Base-by-base conservation (phyloP, 23 tunicate genomes). In the Styela clava region DNA sequence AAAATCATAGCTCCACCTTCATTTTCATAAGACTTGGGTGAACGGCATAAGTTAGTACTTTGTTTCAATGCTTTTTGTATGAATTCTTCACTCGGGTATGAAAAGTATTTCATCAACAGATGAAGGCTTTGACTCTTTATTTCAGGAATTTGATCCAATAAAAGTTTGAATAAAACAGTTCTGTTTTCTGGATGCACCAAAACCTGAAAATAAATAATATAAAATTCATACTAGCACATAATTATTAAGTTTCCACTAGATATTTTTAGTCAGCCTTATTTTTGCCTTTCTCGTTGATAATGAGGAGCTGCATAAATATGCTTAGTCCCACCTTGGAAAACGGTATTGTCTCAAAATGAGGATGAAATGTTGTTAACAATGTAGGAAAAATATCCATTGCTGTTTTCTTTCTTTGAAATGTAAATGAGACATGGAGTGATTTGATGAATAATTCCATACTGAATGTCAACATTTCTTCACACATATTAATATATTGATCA, bases 361-460 rank as follows among this genome's bases (percentile, higher is more conserved):
- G 24, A 16, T 26, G 34, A 71, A 71, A 71, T 71, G 35, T 71
- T 3, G 35, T 62, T 27, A 84, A 31, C 77, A 89, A 22, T 44
- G 51, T 5, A 22, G 70, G 33, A 69, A 63, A 84, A 26, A 84
- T 35, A 37, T 26, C 72, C 32, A 89, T 24, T 21, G 88, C 88
- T 26, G 88, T 89, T 62, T 52, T 72, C 74, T 89, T 89, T 72
- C 94, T 44, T 79, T 89, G 94, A 63, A 69, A 89, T 1, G 94
- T 73, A 26, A 64, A 84, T 36, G 78, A 51, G 0, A 33, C n/a
- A 34, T 61, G 74, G n/a, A 89, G 27, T 9, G 88, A 84, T 18
- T 37, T 32, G 2, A 63, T 31, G 70, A 82, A 79, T 5, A 84
- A 62, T 2, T 79, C 32, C 1, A 24, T 5, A 7, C 35, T 25